A percentile compares a stretch with the other conserved stretches of the same genome.
Conservation (phyloP, 2,888 invertebrate genomes). For the Dryomyza anilis region DNA sequence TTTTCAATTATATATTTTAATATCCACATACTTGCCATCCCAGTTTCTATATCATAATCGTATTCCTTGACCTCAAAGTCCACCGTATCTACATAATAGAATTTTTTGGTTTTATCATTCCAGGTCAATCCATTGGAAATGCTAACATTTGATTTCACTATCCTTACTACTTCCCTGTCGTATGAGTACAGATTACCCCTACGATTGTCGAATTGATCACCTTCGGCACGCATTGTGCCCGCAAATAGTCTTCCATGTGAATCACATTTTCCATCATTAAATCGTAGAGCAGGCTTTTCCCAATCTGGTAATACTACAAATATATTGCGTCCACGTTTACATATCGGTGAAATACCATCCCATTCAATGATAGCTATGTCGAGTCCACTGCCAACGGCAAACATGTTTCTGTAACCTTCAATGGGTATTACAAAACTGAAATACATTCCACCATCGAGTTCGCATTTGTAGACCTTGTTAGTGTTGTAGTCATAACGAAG, state of each 20-base stretch:
- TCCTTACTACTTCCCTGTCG: too few species aligned
- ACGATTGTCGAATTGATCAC: constrained; percentile 51
- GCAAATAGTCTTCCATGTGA: constrained; percentile 73
- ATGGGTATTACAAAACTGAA: constrained; percentile 67
- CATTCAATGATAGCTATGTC: constrained; percentile 66
- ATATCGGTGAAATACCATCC: constrained; percentile 64
- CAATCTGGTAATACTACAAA: constrained; percentile 64
- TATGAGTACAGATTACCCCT: too few species aligned
- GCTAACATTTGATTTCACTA: constrained; percentile 62
- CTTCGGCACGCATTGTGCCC: constrained; percentile 62
- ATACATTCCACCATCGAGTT: constrained; percentile 55
- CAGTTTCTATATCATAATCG: constrained; percentile 73
- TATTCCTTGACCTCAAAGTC: constrained; percentile 71
- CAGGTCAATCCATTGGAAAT: constrained; percentile 82
- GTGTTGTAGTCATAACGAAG: constrained; percentile 42
- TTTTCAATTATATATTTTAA: constrained; percentile 31
- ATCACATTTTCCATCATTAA: constrained; percentile 80
- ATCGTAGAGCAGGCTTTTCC: constrained; percentile 64
- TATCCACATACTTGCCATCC: constrained; percentile 67
- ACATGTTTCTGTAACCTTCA: constrained; percentile 65
- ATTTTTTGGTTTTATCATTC: constrained; percentile 69
- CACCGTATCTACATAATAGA: constrained; percentile 78
- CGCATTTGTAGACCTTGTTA: constrained; percentile 65
- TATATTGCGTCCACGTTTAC: constrained; percentile 60
- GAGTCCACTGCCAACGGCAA: constrained; percentile 67